These are phyloP conservation scores for Variabilichromis moorii DNA, from an alignment of 2,113 vertebrate species.

Conservation along the genomic window DNA sequence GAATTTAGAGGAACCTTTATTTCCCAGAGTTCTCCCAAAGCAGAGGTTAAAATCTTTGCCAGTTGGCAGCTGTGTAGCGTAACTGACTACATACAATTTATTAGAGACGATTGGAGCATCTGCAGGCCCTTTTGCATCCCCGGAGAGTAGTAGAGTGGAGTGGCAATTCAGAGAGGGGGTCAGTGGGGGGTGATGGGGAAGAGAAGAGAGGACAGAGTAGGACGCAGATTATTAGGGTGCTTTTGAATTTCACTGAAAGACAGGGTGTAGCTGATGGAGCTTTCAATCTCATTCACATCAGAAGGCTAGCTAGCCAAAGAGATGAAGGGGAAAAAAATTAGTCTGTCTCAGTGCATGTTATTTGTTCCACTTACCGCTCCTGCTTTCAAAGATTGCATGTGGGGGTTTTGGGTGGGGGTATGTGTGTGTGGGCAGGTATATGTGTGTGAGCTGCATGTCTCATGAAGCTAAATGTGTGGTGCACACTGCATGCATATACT, in stretches of 20 bases:
- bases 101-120: conserved; percentile 55
- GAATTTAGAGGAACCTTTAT: conserved; percentile 32
- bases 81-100: conserved; percentile 57
- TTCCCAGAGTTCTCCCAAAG: neutral
- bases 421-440: neutral
- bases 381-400: neutral
- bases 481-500: neutral
- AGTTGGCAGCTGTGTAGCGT: conserved; percentile 42
- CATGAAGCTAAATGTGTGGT: neutral
- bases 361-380: conserved; percentile 11
- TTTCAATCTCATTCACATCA: conserved; percentile 5
- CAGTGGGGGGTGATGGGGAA: neutral
- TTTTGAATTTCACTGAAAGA: conserved; percentile 15
- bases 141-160: conserved; percentile 38
- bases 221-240: conserved; percentile 32
- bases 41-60: conserved; percentile 26
- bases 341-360: neutral
- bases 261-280: neutral
- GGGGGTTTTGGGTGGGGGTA: neutral
- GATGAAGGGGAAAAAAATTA: neutral
- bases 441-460: neutral
- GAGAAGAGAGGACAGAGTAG: neutral
- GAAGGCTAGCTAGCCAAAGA: conserved; percentile 12
- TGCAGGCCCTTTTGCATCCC: conserved; percentile 48
- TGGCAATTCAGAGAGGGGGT: conserved; percentile 10